phyloP scores from a whole-genome alignment of 2,113 vertebrate species.

The Proteles cristata region DNA sequence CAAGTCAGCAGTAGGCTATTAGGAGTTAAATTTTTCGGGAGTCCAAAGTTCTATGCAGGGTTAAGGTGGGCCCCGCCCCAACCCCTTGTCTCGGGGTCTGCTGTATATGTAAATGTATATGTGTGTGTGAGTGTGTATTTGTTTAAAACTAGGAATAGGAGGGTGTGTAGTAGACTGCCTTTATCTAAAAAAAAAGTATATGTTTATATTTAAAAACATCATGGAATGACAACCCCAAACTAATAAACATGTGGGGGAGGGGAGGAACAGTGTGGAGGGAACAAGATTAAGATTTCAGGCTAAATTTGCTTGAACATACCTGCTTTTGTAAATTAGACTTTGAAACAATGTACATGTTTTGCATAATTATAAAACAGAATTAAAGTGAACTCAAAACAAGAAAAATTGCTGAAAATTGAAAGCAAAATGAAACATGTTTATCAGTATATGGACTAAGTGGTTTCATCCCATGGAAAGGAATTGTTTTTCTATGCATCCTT shows the following conservation, averaged over 20 bases:
- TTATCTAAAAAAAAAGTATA: not conserved
- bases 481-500: not conserved
- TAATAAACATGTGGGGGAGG: not conserved
- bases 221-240: not conserved
- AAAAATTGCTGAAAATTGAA: not conserved
- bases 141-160: not conserved
- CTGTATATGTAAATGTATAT: not conserved
- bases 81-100: not conserved
- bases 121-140: not conserved
- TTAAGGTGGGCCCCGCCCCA: not conserved
- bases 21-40: not conserved
- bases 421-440: not conserved
- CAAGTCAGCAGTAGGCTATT: not conserved
- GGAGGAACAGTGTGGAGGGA: not conserved
- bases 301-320: not conserved
- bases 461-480: conserved; percentile 19
- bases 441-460: not conserved
- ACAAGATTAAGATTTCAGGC: not conserved
- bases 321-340: conserved; percentile 24
- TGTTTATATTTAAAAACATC: conserved; percentile 35
- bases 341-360: conserved; percentile 2
- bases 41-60: not conserved
- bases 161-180: not conserved
- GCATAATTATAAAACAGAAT: conserved; percentile 40
- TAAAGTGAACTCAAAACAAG: conserved; percentile 32